Base-by-base conservation (phyloP, 2,797 vertebrate genomes). In the Cottoperca gobio region DNA sequence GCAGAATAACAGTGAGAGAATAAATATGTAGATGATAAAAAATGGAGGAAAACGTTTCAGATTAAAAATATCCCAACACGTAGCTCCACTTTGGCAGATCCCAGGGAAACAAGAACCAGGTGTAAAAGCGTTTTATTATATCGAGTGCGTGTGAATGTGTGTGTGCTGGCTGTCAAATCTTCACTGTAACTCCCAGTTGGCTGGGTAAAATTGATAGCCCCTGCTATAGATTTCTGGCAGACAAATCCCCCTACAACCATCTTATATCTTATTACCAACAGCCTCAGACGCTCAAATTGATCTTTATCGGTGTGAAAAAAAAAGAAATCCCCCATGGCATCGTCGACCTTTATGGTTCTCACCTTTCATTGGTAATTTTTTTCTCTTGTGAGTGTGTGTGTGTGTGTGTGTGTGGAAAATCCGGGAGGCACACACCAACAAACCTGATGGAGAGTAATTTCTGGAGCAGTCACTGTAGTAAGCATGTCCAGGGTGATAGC, bases 251-350 rank as follows among this genome's bases (percentile, higher is more conserved):
- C 73, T 82, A 86, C 85, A 85, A 86, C 86, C 78, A 76, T 94
- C 87, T 91, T 82, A 89, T 91, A 92, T 94, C 91, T 90, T 92
- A 92, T 94, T 92, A 93, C 89, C 85, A 84, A 86, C 83, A 62
- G 88, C 76, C 89, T 87, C 84, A 88, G 81, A 91, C 53, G 46
- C 88, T 89, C 81, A 90, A 90, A 91, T 90, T 92, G 91, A 93
- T 93, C 90, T 93, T 92, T 87, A 92, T 92, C 81, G 53, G 71
- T 81, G 77, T 83, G 83, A 79, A 75, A 85, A 80, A 82, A 82
- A 79, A 83, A 80, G 57, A 87, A 87, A 83, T 79, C 66, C 81
- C 79, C 83, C 28, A 11, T 57, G 78, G 87, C 83, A 70, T 73
- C 45, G 46, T 83, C 79, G 78, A 91, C 93, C 90, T 93, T 93